Conservation (phyloP, 2,797 vertebrate genomes). For the Pantherophis alleghaniensis region DNA sequence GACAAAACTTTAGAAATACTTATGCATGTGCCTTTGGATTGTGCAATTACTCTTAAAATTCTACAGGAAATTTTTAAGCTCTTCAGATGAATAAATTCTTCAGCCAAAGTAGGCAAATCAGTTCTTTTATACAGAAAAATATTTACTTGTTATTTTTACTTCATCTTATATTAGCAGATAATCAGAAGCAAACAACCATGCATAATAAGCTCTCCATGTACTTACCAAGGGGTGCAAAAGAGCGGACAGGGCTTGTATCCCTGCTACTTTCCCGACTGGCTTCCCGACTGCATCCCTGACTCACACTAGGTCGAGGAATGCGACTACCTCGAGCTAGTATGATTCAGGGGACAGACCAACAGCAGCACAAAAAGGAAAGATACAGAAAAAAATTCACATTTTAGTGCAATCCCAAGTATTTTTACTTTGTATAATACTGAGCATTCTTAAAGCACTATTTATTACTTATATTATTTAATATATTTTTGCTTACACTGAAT, state of each 20-base stretch:
- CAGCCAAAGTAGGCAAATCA: slow-evolving; percentile 6
- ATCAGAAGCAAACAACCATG: slow-evolving; percentile 55
- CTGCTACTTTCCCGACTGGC: slow-evolving; percentile 98
- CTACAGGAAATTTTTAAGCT: neutral
- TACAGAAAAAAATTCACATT: slow-evolving; percentile 68
- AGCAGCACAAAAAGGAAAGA: slow-evolving; percentile 69
- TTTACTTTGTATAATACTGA: neutral
- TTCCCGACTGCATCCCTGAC: slow-evolving; percentile 98
- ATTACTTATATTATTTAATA: neutral
- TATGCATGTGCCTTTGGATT: neutral
- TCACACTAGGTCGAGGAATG: slow-evolving; percentile 98
- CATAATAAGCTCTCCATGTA: slow-evolving; percentile 61
- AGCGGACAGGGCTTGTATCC: slow-evolving; percentile 95
- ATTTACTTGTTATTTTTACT: slow-evolving; percentile 35
- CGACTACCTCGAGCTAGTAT: slow-evolving; percentile 93
- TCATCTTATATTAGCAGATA: slow-evolving; percentile 38
- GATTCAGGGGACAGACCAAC: slow-evolving; percentile 64
- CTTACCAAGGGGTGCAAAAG: slow-evolving; percentile 96
- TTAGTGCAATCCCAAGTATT: slow-evolving; percentile 54
- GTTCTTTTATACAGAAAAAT: slow-evolving; percentile 26
- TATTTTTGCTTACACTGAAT: neutral
- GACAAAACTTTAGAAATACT: neutral
- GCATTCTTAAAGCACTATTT: slow-evolving; percentile 43
- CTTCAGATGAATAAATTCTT: neutral
- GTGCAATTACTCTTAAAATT: slow-evolving; percentile 7